Evolutionary conservation across 2,888 invertebrate species (phyloP), one percentile per base, ranked within the genome.

Genomic region (Antheraea assamensis): DNA sequence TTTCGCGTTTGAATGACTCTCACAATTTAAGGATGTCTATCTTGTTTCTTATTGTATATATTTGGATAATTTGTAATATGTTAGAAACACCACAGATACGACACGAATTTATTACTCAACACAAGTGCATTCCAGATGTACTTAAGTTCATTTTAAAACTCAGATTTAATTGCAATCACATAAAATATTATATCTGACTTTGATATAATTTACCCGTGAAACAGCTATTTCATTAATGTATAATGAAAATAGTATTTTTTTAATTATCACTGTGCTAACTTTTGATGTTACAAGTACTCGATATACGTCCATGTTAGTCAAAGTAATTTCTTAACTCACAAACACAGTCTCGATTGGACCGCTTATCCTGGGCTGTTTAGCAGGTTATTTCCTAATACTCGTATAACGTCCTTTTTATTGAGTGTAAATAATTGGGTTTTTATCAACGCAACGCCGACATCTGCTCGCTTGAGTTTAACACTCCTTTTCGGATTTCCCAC

Each of bases 371-470:
- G 27, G 85, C 83, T 86, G 87, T 88, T 90, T 87, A 87, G 86
- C 87, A 85, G 88, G 86, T 87, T 89, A 91, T 90, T 91, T 90
- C 90, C 92, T 92, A 94, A 92, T 90, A 88, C 91, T 90, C 91
- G 86, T 92, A 92, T 94, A 93, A 92, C 86, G 92, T 92, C 91
- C 90, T 92, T 93, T 94, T 94, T 93, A 94, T 94, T 90, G 93
- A 93, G 94, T 94, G 94, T 94, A 94, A 94, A 94, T 94, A 94
- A 94, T 94, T 93, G 93, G 92, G 93, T 91, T 92, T 91, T 92
- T 91, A 93, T 91, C 91, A 91, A 87, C 86, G 90, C 86, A 84
- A 86, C 86, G 86, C 90, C 90, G 90, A 88, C 93, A 93, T 92
- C 92, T 92, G 92, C 87, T 87, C 83, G 86, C 85, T 80, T 83